phyloP scores from a whole-genome alignment of 2,797 vertebrate species.

The Emydoidea blandingii region DNA sequence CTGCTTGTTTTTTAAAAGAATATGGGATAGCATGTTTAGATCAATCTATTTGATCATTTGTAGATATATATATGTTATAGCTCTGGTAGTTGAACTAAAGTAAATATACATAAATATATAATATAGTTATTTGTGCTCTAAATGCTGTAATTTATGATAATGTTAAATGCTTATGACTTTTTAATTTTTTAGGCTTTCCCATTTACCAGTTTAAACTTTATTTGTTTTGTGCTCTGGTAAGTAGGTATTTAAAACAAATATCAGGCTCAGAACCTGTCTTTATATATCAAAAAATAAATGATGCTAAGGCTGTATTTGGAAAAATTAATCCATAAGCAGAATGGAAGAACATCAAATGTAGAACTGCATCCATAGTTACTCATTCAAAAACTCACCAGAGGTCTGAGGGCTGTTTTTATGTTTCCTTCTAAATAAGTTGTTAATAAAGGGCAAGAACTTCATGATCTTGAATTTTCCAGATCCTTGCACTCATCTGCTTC shows the following conservation, averaged over 20 bases:
- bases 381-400: neutral
- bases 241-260: neutral
- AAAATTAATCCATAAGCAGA: neutral
- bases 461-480: neutral
- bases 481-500: neutral
- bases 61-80: neutral
- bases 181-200: neutral
- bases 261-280: neutral
- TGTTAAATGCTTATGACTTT: neutral
- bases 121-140: neutral
- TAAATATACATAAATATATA: neutral
- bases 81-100: neutral
- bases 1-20: neutral
- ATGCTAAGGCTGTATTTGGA: neutral
- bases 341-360: neutral
- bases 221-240: neutral
- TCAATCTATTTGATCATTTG: neutral
- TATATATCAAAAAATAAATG: neutral
- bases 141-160: neutral
- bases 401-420: neutral
- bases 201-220: accelerated
- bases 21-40: neutral
- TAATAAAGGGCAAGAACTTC: neutral
- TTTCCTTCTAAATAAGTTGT: neutral
- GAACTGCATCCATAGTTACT: neutral